A percentile compares a stretch with the other conserved stretches of the same genome.
Evolutionary conservation across 1,140 invertebrate species (phyloP).

Genomic region (Dryas iulia): DNA sequence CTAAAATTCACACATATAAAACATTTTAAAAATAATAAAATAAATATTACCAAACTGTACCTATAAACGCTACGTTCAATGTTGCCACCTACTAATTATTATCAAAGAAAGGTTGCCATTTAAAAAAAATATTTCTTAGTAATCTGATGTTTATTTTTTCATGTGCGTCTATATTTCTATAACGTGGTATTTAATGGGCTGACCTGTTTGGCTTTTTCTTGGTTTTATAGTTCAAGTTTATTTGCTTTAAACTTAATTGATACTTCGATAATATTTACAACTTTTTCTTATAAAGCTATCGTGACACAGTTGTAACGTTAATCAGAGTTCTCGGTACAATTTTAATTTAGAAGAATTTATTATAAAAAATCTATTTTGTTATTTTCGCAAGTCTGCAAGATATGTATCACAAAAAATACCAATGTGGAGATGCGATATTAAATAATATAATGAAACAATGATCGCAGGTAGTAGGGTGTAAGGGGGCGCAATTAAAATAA

Average conservation of each 20-base stretch:
- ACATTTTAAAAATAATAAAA: neutral
- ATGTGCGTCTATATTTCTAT: neutral
- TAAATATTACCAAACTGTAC: neutral
- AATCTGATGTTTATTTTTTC: neutral
- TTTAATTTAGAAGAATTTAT: too few relatives aligned
- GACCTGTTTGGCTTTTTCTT: neutral
- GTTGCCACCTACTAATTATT: neutral
- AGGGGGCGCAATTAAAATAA: too few relatives aligned
- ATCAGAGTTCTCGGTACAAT: too few relatives aligned
- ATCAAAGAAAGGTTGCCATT: neutral
- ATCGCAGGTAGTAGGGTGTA: too few relatives aligned
- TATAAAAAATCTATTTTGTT: too few relatives aligned
- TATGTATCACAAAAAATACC: too few relatives aligned
- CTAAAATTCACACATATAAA: too few relatives aligned
- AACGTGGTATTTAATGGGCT: neutral
- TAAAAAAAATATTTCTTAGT: neutral
- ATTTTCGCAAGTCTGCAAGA: too few relatives aligned
- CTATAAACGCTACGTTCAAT: neutral
- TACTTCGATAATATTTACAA: neutral
- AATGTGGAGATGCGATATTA: too few relatives aligned
- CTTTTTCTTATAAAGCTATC: neutral
- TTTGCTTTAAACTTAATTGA: neutral
- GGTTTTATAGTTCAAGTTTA: neutral
- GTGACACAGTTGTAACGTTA: neutral
- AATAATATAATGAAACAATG: too few relatives aligned